These are phyloP conservation scores for Drosophila monieri DNA, from an alignment of 2,888 invertebrate genomes.

Conservation along the genomic window DNA sequence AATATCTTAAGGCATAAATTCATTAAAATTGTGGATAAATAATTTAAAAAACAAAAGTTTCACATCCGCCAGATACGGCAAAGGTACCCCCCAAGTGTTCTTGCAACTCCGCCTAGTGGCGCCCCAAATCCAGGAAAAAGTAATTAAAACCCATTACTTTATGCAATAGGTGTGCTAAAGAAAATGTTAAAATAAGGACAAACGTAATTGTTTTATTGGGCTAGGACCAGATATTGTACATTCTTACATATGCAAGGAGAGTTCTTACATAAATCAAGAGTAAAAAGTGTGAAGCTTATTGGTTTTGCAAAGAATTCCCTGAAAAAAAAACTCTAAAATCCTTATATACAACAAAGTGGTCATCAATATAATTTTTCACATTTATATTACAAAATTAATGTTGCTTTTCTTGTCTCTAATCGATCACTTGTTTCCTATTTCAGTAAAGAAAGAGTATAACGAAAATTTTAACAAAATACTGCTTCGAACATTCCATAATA, in stretches of 20 bases:
- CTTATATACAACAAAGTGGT: too few species aligned
- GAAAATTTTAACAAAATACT: conserved; percentile 68
- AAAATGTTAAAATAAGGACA: neutral
- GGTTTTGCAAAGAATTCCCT: neutral
- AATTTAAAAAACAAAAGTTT: conserved; percentile 11
- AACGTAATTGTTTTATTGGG: neutral
- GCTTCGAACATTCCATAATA: conserved; percentile 64
- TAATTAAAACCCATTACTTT: conserved; percentile 5
- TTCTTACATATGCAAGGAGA: neutral
- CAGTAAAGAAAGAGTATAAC: conserved; percentile 65
- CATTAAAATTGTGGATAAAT: conserved; percentile 25
- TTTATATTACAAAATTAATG: neutral
- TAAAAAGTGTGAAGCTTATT: neutral
- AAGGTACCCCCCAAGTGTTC: conserved; percentile 48
- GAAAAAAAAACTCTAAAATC: neutral
- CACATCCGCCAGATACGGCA: neutral
- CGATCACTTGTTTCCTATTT: conserved; percentile 47
- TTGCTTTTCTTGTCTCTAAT: neutral
- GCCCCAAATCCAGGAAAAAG: conserved; percentile 17
- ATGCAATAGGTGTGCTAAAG: neutral
- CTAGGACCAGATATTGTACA: neutral
- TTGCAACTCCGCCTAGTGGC: conserved; percentile 40
- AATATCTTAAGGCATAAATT: neutral
- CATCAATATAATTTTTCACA: neutral
- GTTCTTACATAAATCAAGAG: neutral